Base-by-base conservation (phyloP, 2,113 vertebrate genomes). In the Zosterops hypoxanthus region DNA sequence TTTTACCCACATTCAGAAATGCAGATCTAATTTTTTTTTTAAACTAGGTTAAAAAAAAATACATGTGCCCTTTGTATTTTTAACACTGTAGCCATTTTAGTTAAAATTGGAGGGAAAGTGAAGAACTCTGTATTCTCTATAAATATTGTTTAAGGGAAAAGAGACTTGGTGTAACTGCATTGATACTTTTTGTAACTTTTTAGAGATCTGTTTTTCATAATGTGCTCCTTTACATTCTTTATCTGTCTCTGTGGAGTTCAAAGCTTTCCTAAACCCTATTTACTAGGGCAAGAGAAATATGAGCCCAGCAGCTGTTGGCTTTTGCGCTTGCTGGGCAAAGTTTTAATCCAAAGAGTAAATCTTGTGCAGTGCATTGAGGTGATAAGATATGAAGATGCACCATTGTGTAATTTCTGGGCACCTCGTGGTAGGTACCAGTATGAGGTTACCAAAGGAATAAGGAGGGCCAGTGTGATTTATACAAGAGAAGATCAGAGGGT, bases 401-500 rank as follows among this genome's bases (percentile, higher is more conserved):
- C 55, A 15, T 26, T 79, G 33, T 76, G 16, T 82, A 13, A 28
- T 63, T 84, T 61, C 72, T 92, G 66, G 60, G 19, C 63, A 66
- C 46, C 59, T 91, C 7, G 13, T 61, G 66, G 36, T 60, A 73
- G 46, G 14, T 87, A 88, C 47, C 44, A 50, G 8, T 52, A 72
- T 24, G 9, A 91, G 87, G 66, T 29, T 66, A 56, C 12, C 24
- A 60, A 36, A 88, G 15, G 31, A 93, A 77, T 82, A 93, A 77
- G 59, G 19, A 82, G 39, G 77, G 57, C 33, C 81, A 56, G 47
- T 73, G 70, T 12, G 6, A 85, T 90, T 95, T 93, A 77, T 52
- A 86, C 50, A 94, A 88, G 87, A 83, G 55, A 77, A 85, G 79
- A 95, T 80, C 69, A 72, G 70, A 94, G 91, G 31, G 93, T 94